phyloP scores from a whole-genome alignment of 2,113 vertebrate species.

The Ascaphus truei region DNA sequence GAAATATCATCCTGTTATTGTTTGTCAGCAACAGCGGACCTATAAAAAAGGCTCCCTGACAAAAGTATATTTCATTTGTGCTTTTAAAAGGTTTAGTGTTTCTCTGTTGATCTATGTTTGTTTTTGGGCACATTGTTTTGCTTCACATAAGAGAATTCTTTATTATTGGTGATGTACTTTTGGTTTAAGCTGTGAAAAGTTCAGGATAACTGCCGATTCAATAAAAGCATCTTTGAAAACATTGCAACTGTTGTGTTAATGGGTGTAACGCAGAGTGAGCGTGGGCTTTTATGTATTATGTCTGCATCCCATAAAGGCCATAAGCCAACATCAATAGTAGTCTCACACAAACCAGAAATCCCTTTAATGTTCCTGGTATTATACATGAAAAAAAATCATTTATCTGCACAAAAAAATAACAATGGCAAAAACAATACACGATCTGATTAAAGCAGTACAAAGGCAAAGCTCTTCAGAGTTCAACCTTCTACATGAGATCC shows the following conservation, averaged over 20 bases:
- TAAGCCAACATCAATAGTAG: conserved; percentile 35
- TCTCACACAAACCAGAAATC: conserved; percentile 20
- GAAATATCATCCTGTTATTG: conserved; percentile 38
- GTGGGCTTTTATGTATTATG: conserved; percentile 42
- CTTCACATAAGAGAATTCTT: conserved; percentile 26
- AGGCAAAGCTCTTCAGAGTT: conserved; percentile 1
- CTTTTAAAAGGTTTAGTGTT: conserved; percentile 43
- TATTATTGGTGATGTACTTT: conserved; percentile 36
- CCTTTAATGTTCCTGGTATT: conserved; percentile 39
- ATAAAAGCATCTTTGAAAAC: conserved; percentile 47
- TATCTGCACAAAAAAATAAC: conserved; percentile 41
- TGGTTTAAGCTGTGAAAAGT: conserved; percentile 54
- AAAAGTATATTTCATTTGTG: conserved; percentile 44
- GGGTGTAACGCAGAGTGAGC: conserved; percentile 49
- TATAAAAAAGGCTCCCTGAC: conserved; percentile 19
- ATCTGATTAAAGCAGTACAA: conserved; percentile 41
- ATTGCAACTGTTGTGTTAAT: conserved; percentile 52
- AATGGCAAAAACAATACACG: conserved; percentile 40
- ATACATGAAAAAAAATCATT: conserved; percentile 32
- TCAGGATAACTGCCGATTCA: conserved; percentile 38
- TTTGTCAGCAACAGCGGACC: conserved; percentile 32
- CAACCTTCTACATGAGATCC: conserved; percentile 20
- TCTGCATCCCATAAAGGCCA: conserved; percentile 40
- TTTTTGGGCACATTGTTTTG: conserved; percentile 36
- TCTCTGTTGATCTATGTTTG: conserved; percentile 37